Evolutionary conservation across 2,113 vertebrate genomes (phyloP), one percentile per base, ranked within the genome.

Genomic region (Oreochromis aureus): DNA sequence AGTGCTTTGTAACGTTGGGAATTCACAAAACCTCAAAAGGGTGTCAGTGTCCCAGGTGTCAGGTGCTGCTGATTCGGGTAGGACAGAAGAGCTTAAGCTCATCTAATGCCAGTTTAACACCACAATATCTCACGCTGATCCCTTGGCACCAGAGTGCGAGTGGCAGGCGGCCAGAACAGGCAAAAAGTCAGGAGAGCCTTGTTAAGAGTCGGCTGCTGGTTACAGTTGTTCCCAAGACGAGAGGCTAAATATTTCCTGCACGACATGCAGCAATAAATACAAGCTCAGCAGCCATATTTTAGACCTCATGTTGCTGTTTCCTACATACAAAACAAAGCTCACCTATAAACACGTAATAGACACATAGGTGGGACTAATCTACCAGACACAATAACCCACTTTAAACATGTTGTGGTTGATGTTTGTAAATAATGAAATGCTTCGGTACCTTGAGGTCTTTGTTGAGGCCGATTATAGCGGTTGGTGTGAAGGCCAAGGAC

Each of bases 381-480:
- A 34, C 41, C 3, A 3, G 54, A 59, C 11, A 51, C 7, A 0
- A 83, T 22, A 54, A 76, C 0, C 4, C 19, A 15, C n/a, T 34
- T 6, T 24, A 4, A 53, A 61, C n/a, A 0, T 51, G 27, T 32
- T 18, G 71, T 5, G 0, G 44, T 78, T 78, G 9, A 30, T 18
- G 44, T 1, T 51, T 53, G 44, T 32, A 30, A 78, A 78, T 32
- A 78, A 7, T n/a, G 11, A 78, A 78, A 24, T 3, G 6, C 30
- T 27, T 32, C 3, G 11, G 0, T 97, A 99, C 99, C 98, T 99
- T 99, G 71, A 99, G 97, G 94, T 99, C 99, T 91, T 99, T 99
- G 96, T 99, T 99, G 89, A 99, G 98, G 87, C 98, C 98, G 44
- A 99, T 99, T 92, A 99, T 98, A 90, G 98, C 98, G 5, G 99